Conservation (phyloP, 2,888 invertebrate genomes). For the Anagyrus pseudococci region DNA sequence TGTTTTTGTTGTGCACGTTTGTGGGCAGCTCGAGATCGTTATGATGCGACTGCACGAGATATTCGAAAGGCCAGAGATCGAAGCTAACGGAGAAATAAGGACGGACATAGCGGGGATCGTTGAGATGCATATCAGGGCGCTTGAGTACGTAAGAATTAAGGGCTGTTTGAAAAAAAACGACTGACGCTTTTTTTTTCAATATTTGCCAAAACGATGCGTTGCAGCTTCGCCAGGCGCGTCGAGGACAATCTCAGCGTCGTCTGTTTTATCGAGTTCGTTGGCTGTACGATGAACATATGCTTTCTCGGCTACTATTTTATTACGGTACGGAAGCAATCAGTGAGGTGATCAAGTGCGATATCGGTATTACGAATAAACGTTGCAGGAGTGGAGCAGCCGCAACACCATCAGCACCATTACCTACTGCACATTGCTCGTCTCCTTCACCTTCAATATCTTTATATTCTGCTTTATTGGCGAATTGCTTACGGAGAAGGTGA, state of each 20-base stretch:
- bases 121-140: constrained; percentile 46
- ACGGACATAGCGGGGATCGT: constrained; percentile 47
- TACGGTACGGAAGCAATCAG: too few relatives aligned
- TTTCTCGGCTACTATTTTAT: constrained; percentile 54
- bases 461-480: constrained; percentile 54
- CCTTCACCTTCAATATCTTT: constrained; percentile 53
- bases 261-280: constrained; percentile 53
- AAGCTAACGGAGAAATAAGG: background rate
- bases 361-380: too few relatives aligned
- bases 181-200: too few relatives aligned
- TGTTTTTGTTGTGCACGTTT: constrained; percentile 52
- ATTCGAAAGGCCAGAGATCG: constrained; percentile 32
- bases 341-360: too few relatives aligned
- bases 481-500: constrained; percentile 49
- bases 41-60: constrained; percentile 40
- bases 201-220: too few relatives aligned
- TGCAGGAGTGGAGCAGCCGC: constrained; percentile 51
- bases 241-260: constrained; percentile 50
- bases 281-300: constrained; percentile 55
- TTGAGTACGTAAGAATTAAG: constrained; percentile 44
- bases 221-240: constrained; percentile 49
- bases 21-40: constrained; percentile 52
- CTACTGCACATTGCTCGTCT: constrained; percentile 47
- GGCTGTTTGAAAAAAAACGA: too few relatives aligned
- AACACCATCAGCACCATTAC: constrained; percentile 49